Evolutionary conservation across 2,888 invertebrate species (phyloP), one percentile per base, ranked within the genome.

Genomic region (Chloroclystis v-ata): DNA sequence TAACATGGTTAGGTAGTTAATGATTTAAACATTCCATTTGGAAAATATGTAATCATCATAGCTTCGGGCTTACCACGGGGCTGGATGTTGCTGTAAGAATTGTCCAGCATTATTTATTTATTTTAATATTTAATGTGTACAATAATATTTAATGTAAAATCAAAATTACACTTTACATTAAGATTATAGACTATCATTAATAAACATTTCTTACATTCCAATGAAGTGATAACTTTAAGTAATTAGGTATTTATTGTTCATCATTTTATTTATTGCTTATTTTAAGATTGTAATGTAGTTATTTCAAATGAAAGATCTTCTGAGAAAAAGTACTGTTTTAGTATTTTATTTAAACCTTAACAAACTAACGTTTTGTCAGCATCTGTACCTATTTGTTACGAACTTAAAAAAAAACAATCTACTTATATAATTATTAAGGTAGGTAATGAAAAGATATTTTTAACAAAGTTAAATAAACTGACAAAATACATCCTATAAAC

Each of bases 181-280:
- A 9, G 11, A 40, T 20, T 10, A 25, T 4, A 20, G 20, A 20
- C 20, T 20, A 33, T 1, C n/a, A 20, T 9, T 12, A 35, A 32
- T 39, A 38, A 32, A 9, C 12, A 43, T 29, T 14, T 30, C 32
- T 30, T 28, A 41, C 58, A 64, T 61, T 66, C 59, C 56, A 52
- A 47, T 60, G 48, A 53, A 51, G 47, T 55, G 55, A 55, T 57
- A 53, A 51, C 48, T 44, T 49, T 53, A 54, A 47, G 45, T 42
- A 50, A 40, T 37, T 54, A 53, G 42, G 45, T 57, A 58, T 54
- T 56, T 58, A 57, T 57, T 50, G 42, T 42, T 49, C 30, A 44
- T 38, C 20, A 49, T 50, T 57, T 54, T 55, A 57, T 55, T 54
- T 56, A 49, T 42, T 53, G 29, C 30, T 42, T 49, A 37, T 10